phyloP scores from a whole-genome alignment of 2,113 vertebrate genomes.

The Corythornis vintsioides region DNA sequence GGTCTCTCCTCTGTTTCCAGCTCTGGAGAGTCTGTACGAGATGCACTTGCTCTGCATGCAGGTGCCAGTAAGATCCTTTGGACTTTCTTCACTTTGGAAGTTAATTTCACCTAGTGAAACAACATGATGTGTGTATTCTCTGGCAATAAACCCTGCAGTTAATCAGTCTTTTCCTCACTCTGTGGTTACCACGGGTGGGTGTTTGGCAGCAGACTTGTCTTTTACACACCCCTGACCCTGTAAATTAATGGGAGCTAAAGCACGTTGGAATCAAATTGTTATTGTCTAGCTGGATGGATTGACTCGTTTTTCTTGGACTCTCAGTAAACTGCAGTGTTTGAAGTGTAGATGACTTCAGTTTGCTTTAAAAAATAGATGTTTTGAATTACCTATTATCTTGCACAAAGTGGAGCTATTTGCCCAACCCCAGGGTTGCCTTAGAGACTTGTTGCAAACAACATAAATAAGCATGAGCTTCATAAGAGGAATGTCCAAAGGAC shows the following conservation, averaged over 20 bases:
- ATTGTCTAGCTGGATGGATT: background rate
- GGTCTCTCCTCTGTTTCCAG: background rate
- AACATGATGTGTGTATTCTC: background rate
- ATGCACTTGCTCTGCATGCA: background rate
- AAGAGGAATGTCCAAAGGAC: constrained; percentile 9
- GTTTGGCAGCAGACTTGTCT: constrained; percentile 6
- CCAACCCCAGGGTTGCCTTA: background rate
- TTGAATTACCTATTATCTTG: constrained; percentile 49
- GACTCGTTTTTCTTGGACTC: constrained; percentile 24
- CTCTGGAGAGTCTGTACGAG: background rate
- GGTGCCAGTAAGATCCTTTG: background rate
- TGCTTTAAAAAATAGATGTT: constrained; percentile 20
- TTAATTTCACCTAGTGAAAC: background rate
- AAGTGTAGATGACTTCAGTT: background rate
- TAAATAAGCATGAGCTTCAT: background rate
- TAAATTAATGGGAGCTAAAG: background rate
- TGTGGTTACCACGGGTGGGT: background rate
- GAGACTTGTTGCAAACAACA: constrained; percentile 40
- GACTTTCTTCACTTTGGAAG: background rate
- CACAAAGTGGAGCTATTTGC: constrained; percentile 37
- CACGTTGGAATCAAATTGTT: constrained; percentile 4
- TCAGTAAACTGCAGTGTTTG: background rate
- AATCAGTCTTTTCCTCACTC: background rate
- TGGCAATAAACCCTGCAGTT: background rate
- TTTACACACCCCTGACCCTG: background rate